These are phyloP conservation scores for Clusia tigrina DNA, from an alignment of 2,888 invertebrate genomes.

Conservation along the genomic window DNA sequence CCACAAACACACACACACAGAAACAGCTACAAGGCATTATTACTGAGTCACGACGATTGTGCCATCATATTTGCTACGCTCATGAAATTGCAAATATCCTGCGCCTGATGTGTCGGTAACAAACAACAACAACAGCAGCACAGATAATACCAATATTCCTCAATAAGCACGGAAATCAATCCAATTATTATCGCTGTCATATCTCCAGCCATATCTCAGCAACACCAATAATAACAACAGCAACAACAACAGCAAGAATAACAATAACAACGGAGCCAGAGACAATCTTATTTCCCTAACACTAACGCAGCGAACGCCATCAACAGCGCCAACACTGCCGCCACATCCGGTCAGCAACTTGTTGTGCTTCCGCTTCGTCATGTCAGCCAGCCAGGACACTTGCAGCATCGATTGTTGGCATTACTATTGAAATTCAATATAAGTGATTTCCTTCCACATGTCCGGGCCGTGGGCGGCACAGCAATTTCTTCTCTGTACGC, in stretches of 20 bases:
- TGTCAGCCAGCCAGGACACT: constrained; percentile 9
- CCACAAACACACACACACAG: no score
- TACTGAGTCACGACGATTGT: no score
- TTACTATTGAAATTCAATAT: not conserved
- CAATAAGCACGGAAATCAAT: not conserved
- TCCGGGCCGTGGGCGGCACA: not conserved
- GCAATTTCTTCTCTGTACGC: not conserved
- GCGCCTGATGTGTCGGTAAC: not conserved
- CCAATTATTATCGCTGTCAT: constrained; percentile 4
- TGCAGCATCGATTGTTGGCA: not conserved
- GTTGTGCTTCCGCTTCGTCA: constrained; percentile 20
- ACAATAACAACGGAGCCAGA: not conserved
- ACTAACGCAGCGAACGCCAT: constrained; percentile 6
- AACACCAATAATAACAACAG: no score
- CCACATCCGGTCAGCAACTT: constrained; percentile 28
- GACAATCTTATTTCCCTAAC: not conserved
- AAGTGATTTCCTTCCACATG: constrained; percentile 2
- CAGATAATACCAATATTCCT: not conserved
- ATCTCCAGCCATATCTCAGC: no score
- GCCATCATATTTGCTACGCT: no score
- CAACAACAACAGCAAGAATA: not conserved
- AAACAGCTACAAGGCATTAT: no score
- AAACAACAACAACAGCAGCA: not conserved
- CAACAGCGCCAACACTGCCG: constrained; percentile 5
- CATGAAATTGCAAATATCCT: no score